Evolutionary conservation across 2,888 invertebrate genomes (phyloP).

Genomic region (Rhamphomyia laevipes): DNA sequence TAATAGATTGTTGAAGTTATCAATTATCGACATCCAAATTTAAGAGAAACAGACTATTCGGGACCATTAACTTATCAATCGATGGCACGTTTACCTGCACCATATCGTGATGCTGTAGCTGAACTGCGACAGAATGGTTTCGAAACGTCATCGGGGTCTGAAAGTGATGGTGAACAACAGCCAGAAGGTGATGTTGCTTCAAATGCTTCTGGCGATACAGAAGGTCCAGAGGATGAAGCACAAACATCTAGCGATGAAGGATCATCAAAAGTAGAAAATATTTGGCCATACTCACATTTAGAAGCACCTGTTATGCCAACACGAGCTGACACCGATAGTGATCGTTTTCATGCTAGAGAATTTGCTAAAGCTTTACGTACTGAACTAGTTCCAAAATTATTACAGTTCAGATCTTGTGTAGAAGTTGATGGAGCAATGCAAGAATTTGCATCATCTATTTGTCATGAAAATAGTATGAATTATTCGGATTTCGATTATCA

Average conservation of each 20-base stretch:
- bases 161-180: constrained; percentile 55
- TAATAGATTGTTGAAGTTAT: constrained; percentile 44
- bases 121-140: constrained; percentile 53
- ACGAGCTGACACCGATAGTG: constrained; percentile 60
- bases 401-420: constrained; percentile 65
- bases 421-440: constrained; percentile 86
- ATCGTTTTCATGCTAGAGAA: constrained; percentile 74
- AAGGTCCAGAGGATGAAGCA: constrained; percentile 58
- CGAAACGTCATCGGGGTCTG: constrained; percentile 44
- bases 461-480: constrained; percentile 53
- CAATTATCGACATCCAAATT: constrained; percentile 50
- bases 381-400: constrained; percentile 63
- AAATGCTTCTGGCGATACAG: constrained; percentile 56
- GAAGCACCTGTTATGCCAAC: constrained; percentile 35
- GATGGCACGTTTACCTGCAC: constrained; percentile 68
- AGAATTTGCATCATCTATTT: constrained; percentile 83
- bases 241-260: constrained; percentile 41
- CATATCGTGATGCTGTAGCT: constrained; percentile 64
- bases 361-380: constrained; percentile 66
- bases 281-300: constrained; percentile 37
- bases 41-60: constrained; percentile 67
- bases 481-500: constrained; percentile 43
- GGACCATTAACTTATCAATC: constrained; percentile 79
- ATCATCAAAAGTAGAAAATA: constrained; percentile 34
- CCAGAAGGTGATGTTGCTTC: constrained; percentile 57